Percentiles rank a stretch among this genome's conserved stretches.
phyloP scores from a whole-genome alignment of 2,113 vertebrate species.

The Pycnonotus jocosus region DNA sequence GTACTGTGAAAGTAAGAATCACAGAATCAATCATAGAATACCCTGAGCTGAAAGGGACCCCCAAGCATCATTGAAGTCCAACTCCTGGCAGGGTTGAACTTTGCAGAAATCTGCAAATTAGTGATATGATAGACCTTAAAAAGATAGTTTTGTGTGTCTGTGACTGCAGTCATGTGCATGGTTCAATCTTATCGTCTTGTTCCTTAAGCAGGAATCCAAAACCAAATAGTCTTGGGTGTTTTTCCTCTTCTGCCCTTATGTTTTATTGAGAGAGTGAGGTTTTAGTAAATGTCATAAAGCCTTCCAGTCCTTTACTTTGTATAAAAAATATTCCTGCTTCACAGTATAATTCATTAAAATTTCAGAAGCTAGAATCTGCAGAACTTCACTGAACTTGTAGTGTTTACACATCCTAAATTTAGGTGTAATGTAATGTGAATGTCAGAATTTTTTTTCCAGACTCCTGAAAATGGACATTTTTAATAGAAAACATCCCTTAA shows the following conservation, averaged over 20 bases:
- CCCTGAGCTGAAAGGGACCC: not conserved
- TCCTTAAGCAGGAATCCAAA: not conserved
- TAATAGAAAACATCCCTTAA: not conserved
- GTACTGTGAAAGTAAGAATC: not conserved
- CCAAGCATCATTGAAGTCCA: not conserved
- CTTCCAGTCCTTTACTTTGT: not conserved
- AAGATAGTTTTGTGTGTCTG: not conserved
- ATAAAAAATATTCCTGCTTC: not conserved
- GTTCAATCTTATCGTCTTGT: rapidly evolving
- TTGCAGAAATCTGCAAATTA: not conserved
- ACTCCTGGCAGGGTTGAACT: not conserved
- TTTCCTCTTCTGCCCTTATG: not conserved
- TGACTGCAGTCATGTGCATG: not conserved
- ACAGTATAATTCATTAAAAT: not conserved
- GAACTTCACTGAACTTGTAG: not conserved
- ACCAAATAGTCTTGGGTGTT: not conserved
- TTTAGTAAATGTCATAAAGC: constrained; percentile 29
- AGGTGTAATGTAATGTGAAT: not conserved
- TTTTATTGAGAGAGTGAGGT: not conserved
- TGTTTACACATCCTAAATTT: not conserved
- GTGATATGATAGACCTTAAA: not conserved
- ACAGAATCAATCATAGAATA: not conserved
- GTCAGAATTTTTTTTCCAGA: not conserved
- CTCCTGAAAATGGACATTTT: not conserved
- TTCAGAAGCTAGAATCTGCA: not conserved